phyloP scores from a whole-genome alignment of 92 coral and sea anemone species.

The Phenganax marumi region DNA sequence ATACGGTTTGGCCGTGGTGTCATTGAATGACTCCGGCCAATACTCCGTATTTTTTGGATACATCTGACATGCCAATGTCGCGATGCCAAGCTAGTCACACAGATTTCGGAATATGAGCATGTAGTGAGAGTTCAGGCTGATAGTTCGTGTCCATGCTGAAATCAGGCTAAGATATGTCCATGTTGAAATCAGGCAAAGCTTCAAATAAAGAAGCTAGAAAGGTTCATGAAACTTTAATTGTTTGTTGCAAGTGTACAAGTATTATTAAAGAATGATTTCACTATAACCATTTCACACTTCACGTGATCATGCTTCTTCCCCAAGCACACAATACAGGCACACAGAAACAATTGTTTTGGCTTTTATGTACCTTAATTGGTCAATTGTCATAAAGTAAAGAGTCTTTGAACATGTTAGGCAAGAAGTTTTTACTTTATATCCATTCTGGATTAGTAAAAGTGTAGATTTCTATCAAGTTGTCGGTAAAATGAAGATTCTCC shows the following conservation, averaged over 20 bases:
- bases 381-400: no score
- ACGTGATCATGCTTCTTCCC: no score
- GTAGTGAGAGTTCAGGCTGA: no score
- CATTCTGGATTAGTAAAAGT: neutral
- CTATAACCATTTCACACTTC: no score
- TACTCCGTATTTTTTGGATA: no score
- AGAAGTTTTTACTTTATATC: neutral
- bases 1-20: slow-evolving; percentile 33
- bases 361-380: no score
- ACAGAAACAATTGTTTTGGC: no score
- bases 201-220: neutral
- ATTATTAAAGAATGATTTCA: no score
- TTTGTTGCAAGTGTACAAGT: neutral
- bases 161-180: slow-evolving; percentile 23
- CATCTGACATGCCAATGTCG: no score
- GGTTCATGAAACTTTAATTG: neutral
- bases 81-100: slow-evolving; percentile 39
- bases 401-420: no score
- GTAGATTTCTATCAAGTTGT: slow-evolving; percentile 1
- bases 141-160: slow-evolving; percentile 46
- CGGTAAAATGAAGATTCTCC: slow-evolving; percentile 34
- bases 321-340: no score
- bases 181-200: neutral
- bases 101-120: slow-evolving; percentile 48
- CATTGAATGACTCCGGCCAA: slow-evolving; percentile 40